phyloP scores from a whole-genome alignment of 2,888 invertebrate genomes.

The Terebella lapidaria region DNA sequence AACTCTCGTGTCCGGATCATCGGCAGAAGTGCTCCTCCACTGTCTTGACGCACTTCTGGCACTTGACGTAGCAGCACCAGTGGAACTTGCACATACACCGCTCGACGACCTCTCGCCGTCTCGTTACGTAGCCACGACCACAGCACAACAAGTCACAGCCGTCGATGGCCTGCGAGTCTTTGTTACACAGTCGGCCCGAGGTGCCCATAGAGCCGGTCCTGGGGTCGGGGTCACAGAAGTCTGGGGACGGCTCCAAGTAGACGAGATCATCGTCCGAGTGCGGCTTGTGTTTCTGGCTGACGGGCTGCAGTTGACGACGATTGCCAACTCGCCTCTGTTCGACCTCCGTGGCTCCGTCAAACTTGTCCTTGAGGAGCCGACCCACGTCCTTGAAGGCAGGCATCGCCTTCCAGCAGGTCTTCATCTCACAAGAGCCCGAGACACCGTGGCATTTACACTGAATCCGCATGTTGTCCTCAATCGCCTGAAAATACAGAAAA shows the following conservation, averaged over 20 bases:
- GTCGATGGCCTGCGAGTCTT: slow-evolving; percentile 78
- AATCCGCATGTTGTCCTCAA: slow-evolving; percentile 64
- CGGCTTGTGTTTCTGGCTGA: slow-evolving; percentile 62
- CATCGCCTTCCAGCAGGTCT: slow-evolving; percentile 93
- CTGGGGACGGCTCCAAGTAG: slow-evolving; percentile 91
- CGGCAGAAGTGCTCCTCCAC: slow-evolving; percentile 75
- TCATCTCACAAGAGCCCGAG: slow-evolving; percentile 89
- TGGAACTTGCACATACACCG: slow-evolving; percentile 90
- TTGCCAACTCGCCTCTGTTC: slow-evolving; percentile 37
- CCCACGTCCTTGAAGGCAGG: slow-evolving; percentile 86
- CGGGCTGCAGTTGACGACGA: slow-evolving; percentile 58
- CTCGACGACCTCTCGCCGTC: slow-evolving; percentile 67
- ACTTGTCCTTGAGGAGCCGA: slow-evolving; percentile 81
- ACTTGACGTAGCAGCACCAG: slow-evolving; percentile 93
- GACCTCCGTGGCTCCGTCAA: slow-evolving; percentile 84
- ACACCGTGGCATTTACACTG: slow-evolving; percentile 92
- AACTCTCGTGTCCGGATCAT: not conserved
- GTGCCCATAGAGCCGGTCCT: slow-evolving; percentile 67
- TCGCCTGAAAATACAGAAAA: slow-evolving; percentile 43
- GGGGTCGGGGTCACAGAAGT: slow-evolving; percentile 70
- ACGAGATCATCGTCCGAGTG: slow-evolving; percentile 89
- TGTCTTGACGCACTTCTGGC: slow-evolving; percentile 75
- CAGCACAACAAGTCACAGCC: slow-evolving; percentile 88
- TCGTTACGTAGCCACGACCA: slow-evolving; percentile 84
- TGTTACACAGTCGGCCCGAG: slow-evolving; percentile 54